Evolutionary conservation across 2,888 invertebrate genomes (phyloP).

Genomic region (Masnerella sp.): DNA sequence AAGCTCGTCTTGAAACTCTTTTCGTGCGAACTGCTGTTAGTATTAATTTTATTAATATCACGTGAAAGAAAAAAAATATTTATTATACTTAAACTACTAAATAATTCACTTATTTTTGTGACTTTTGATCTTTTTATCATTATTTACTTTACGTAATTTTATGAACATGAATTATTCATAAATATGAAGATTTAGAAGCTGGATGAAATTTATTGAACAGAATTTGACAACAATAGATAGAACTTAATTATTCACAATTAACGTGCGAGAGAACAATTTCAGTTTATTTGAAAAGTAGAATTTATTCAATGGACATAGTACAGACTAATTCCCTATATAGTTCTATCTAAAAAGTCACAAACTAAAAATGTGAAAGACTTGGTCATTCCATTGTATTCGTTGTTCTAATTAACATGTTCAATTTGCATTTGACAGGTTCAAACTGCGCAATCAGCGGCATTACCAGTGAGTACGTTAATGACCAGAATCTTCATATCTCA

Average conservation of each 20-base stretch:
- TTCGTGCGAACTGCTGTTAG: constrained; percentile 76
- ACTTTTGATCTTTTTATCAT: too few relatives aligned
- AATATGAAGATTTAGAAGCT: too few relatives aligned
- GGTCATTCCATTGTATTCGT: constrained; percentile 5
- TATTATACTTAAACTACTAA: background rate
- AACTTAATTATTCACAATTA: too few relatives aligned
- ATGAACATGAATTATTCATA: too few relatives aligned
- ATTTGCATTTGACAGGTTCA: constrained; percentile 17
- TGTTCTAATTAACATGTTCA: background rate
- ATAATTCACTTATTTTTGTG: background rate
- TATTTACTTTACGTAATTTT: background rate
- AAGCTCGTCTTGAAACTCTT: constrained; percentile 75
- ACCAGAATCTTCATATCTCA: constrained; percentile 60
- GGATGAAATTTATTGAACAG: too few relatives aligned
- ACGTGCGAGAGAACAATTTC: too few relatives aligned
- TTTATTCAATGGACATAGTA: too few relatives aligned
- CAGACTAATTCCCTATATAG: background rate
- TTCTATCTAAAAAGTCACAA: background rate
- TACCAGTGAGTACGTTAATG: constrained; percentile 29
- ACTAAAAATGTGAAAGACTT: background rate
- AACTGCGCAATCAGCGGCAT: background rate
- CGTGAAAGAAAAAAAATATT: background rate
- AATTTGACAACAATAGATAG: too few relatives aligned
- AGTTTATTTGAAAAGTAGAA: too few relatives aligned
- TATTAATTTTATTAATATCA: constrained; percentile 21